These are phyloP conservation scores for Halichoerus grypus DNA, from an alignment of 2,113 vertebrate genomes.

Conservation along the genomic window DNA sequence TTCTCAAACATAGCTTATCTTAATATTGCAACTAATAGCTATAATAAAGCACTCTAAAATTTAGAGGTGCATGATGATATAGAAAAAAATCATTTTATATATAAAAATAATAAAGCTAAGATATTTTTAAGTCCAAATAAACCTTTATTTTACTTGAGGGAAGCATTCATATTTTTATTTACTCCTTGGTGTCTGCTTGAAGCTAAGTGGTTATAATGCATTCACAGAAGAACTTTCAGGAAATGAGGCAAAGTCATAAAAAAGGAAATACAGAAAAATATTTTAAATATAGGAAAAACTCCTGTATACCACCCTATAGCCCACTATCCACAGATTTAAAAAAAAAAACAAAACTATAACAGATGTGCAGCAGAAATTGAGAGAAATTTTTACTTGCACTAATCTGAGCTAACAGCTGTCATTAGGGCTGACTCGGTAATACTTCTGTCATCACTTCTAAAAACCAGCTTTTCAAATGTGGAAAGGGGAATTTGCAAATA, in stretches of 20 bases:
- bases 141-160: conserved; percentile 19
- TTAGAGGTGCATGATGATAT: background rate
- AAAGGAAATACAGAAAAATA: conserved; percentile 35
- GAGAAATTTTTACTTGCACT: conserved; percentile 59
- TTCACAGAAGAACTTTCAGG: conserved; percentile 43
- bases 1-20: background rate
- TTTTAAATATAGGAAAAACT: conserved; percentile 44
- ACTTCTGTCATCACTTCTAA: conserved; percentile 63
- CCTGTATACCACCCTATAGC: background rate
- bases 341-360: conserved; percentile 31
- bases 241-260: conserved; percentile 51
- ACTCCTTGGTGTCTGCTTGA: background rate
- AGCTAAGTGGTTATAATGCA: background rate
- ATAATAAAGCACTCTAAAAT: conserved; percentile 6
- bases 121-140: conserved; percentile 14
- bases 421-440: conserved; percentile 70
- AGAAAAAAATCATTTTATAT: background rate
- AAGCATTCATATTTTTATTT: conserved; percentile 26
- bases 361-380: conserved; percentile 71
- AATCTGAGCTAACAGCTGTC: conserved; percentile 76
- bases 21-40: background rate
- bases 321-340: background rate
- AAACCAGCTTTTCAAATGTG: conserved; percentile 67
- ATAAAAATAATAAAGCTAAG: conserved; percentile 12
- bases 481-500: conserved; percentile 67